Percentiles rank a stretch among this genome's conserved stretches.
Conservation (phyloP, 2,113 vertebrate genomes). For the Lota lota region DNA sequence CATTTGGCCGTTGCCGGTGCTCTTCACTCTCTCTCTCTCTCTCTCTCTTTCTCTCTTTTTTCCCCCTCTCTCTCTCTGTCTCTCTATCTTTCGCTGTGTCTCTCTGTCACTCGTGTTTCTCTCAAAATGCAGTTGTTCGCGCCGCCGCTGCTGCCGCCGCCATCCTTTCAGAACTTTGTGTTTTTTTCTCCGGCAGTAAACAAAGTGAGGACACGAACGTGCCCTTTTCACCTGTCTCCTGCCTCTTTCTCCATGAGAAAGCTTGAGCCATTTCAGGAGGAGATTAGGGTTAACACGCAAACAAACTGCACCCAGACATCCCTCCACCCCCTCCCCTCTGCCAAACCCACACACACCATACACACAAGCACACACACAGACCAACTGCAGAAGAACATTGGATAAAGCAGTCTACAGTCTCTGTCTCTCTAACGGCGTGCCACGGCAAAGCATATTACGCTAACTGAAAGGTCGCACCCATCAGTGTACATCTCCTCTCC, state of each 20-base stretch:
- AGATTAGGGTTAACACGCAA: slow-evolving; percentile 56
- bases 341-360: background rate
- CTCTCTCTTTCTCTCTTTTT: background rate
- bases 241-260: slow-evolving; percentile 53
- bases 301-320: slow-evolving; percentile 48
- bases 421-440: slow-evolving; percentile 43
- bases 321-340: too few relatives aligned
- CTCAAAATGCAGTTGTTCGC: slow-evolving; percentile 49
- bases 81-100: too few relatives aligned
- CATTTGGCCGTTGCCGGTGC: slow-evolving; percentile 68
- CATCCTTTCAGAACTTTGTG: slow-evolving; percentile 37
- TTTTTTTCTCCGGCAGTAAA: slow-evolving; percentile 23
- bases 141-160: too few relatives aligned
- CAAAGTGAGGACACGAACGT: slow-evolving; percentile 58
- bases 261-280: slow-evolving; percentile 52
- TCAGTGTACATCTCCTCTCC: slow-evolving; percentile 62
- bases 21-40: slow-evolving; percentile 18
- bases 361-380: slow-evolving; percentile 25
- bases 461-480: slow-evolving; percentile 71
- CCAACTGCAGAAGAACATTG: slow-evolving; percentile 43
- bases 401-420: slow-evolving; percentile 5
- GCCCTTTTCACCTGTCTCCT: slow-evolving; percentile 64
- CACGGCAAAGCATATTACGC: slow-evolving; percentile 56
- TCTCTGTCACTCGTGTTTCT: too few relatives aligned
- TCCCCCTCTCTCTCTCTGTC: too few relatives aligned